Evolutionary conservation across 1,140 invertebrate species (phyloP).

Genomic region (Drosophila jambulina): DNA sequence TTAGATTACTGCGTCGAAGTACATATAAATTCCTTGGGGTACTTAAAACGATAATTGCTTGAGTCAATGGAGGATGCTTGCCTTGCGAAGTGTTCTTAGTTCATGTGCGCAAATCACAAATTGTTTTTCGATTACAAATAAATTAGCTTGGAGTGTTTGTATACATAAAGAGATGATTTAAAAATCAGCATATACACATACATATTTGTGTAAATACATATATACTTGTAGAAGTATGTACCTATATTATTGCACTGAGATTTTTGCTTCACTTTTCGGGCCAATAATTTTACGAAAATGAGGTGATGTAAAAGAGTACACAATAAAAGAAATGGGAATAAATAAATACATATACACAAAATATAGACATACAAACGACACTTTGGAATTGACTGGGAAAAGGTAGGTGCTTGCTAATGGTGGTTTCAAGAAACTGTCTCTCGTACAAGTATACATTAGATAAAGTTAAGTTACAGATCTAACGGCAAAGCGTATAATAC

Average conservation of each 20-base stretch:
- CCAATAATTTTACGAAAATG: slow-evolving; percentile 54
- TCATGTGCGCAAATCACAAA: slow-evolving; percentile 52
- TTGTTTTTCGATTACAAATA: slow-evolving; percentile 60
- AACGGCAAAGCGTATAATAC: slow-evolving; percentile 84
- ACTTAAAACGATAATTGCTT: slow-evolving; percentile 58
- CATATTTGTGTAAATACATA: slow-evolving; percentile 7
- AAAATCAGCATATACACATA: slow-evolving; percentile 21
- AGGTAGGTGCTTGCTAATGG: slow-evolving; percentile 28
- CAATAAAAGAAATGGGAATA: slow-evolving; percentile 46
- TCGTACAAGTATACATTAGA: slow-evolving; percentile 62
- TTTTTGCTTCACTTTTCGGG: slow-evolving; percentile 49
- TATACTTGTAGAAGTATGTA: slow-evolving; percentile 29
- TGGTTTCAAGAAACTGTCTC: slow-evolving; percentile 53
- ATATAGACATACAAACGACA: slow-evolving; percentile 3
- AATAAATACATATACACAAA: slow-evolving; percentile 66
- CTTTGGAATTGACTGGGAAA: slow-evolving; percentile 8
- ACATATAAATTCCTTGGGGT: slow-evolving; percentile 48
- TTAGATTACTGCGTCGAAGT: slow-evolving; percentile 33
- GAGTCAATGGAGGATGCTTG: slow-evolving; percentile 25
- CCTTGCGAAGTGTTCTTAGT: slow-evolving; percentile 26
- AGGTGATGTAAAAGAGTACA: slow-evolving; percentile 4
- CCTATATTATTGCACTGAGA: slow-evolving; percentile 73
- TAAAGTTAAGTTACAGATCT: slow-evolving; percentile 72
- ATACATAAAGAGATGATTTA: slow-evolving; percentile 46
- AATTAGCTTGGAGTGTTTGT: slow-evolving; percentile 63